Evolutionary conservation across 2,888 invertebrate species (phyloP).

Genomic region (Argyra leucocephala): DNA sequence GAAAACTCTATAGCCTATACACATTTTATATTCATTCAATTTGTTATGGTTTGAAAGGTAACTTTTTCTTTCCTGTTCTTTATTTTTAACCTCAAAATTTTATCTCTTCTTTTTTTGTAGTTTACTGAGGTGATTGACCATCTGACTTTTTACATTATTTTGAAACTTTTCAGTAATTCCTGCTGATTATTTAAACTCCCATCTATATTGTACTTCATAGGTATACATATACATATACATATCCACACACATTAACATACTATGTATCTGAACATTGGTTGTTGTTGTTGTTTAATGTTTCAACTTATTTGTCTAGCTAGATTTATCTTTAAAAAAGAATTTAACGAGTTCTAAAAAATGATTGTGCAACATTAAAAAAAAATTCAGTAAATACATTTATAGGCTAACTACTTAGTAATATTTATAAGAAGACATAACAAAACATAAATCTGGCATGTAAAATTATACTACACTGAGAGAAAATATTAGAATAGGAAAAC

Average conservation of each 20-base stretch:
- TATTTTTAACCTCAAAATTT: neutral
- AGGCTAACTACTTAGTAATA: neutral
- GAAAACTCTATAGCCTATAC: neutral
- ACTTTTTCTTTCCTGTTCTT: neutral
- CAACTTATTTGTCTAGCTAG: neutral
- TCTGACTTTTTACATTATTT: neutral
- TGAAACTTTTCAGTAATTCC: neutral
- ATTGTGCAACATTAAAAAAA: neutral
- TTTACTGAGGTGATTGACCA: neutral
- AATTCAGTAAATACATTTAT: neutral
- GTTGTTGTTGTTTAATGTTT: neutral
- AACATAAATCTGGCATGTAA: too few relatives aligned
- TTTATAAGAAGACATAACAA: too few relatives aligned
- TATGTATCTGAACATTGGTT: neutral
- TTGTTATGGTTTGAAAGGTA: neutral
- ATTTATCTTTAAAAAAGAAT: slow-evolving; percentile 4
- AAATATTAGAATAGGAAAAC: too few relatives aligned
- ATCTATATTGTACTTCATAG: neutral
- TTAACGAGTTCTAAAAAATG: neutral
- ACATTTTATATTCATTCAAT: neutral
- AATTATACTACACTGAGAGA: too few relatives aligned
- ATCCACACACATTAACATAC: neutral
- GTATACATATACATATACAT: neutral
- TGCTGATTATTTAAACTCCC: neutral
- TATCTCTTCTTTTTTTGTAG: neutral